Evolutionary conservation across 2,888 invertebrate genomes (phyloP).

Genomic region (Latrodectus hesperus): DNA sequence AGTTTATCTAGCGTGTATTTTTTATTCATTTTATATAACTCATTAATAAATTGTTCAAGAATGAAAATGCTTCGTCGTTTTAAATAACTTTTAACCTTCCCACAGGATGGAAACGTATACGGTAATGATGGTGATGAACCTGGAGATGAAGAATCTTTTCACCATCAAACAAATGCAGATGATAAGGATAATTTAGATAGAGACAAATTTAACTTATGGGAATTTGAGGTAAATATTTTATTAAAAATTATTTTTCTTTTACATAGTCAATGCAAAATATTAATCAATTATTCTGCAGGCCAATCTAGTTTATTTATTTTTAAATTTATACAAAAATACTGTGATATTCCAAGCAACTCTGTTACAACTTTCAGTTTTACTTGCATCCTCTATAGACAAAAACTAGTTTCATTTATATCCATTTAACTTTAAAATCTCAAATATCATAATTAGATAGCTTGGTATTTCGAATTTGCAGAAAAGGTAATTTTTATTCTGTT

Average conservation of each 20-base stretch:
- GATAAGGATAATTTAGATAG: slow-evolving; percentile 64
- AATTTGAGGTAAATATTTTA: slow-evolving; percentile 57
- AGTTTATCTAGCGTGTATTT: not conserved
- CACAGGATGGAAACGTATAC: slow-evolving; percentile 55
- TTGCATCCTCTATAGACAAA: too few relatives aligned
- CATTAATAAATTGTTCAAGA: not conserved
- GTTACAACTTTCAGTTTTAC: too few relatives aligned
- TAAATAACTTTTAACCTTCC: not conserved
- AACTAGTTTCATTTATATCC: too few relatives aligned
- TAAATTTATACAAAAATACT: too few relatives aligned
- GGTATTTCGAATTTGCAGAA: too few relatives aligned
- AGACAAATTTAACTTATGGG: slow-evolving; percentile 66
- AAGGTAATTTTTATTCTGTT: too few relatives aligned
- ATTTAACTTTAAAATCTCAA: too few relatives aligned
- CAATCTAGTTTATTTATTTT: too few relatives aligned
- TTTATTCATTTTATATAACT: not conserved
- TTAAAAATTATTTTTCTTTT: not conserved
- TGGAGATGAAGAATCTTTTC: slow-evolving; percentile 62
- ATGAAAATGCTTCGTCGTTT: not conserved
- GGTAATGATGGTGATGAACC: slow-evolving; percentile 62
- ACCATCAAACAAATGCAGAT: slow-evolving; percentile 61
- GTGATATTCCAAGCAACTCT: too few relatives aligned
- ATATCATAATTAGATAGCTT: too few relatives aligned
- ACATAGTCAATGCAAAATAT: too few relatives aligned
- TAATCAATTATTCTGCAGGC: too few relatives aligned